Conservation (phyloP, 2,888 invertebrate species). For the Helleia helle region DNA sequence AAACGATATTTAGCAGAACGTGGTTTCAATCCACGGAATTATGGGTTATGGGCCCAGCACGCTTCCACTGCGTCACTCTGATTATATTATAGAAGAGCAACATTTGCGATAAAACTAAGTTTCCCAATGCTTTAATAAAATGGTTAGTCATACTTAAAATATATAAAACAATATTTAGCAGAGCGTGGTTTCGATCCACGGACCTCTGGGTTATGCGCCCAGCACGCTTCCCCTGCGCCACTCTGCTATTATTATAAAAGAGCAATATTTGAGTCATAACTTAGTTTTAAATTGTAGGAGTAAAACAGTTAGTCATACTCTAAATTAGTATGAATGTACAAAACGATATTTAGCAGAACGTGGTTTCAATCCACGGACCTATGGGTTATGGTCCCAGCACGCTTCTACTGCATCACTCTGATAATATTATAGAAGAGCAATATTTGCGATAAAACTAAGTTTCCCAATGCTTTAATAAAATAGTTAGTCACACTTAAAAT, state of each 20-base stretch:
- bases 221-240: slow-evolving; percentile 89
- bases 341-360: slow-evolving; percentile 76
- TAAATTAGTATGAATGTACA: no score
- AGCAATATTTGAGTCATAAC: neutral
- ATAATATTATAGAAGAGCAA: slow-evolving; percentile 33
- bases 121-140: no score
- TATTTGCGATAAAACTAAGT: neutral
- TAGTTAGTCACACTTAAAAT: no score
- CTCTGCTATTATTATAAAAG: slow-evolving; percentile 57
- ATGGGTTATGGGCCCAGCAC: slow-evolving; percentile 92
- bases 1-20: slow-evolving; percentile 77
- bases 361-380: slow-evolving; percentile 94
- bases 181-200: slow-evolving; percentile 93
- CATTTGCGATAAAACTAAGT: no score
- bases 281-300: neutral
- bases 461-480: no score
- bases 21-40: slow-evolving; percentile 94
- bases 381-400: slow-evolving; percentile 92
- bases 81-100: no score
- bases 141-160: no score
- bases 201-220: slow-evolving; percentile 93
- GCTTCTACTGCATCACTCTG: slow-evolving; percentile 89
- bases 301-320: neutral
- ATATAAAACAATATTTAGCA: no score
- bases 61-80: slow-evolving; percentile 89